phyloP scores from a whole-genome alignment of 2,888 invertebrate species.

The Selenia dentaria region DNA sequence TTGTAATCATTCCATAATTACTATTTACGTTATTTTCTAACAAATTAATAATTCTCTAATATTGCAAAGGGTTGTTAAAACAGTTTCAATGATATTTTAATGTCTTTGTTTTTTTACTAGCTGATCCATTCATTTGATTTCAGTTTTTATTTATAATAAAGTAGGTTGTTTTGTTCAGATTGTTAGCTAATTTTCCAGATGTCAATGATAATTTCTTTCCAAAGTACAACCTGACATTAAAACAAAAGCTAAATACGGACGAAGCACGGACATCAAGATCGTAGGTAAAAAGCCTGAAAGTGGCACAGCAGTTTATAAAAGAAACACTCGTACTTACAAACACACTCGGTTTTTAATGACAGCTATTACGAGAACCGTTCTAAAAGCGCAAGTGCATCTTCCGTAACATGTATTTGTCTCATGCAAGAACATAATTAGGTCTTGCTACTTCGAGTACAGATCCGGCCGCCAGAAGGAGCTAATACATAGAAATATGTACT shows the following conservation, averaged over 20 bases:
- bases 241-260: background rate
- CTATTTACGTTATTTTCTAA: no score
- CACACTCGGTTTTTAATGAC: slow-evolving; percentile 18
- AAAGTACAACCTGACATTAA: no score
- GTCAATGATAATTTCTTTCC: no score
- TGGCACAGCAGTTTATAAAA: slow-evolving; percentile 6
- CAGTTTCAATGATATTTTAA: no score
- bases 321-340: slow-evolving; percentile 8
- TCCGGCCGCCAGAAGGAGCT: slow-evolving; percentile 58
- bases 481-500: slow-evolving; percentile 22
- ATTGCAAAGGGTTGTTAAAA: no score
- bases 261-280: background rate
- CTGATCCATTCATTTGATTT: no score
- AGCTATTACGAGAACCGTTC: slow-evolving; percentile 21
- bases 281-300: slow-evolving; percentile 1
- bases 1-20: no score
- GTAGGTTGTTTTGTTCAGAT: no score
- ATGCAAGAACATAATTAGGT: slow-evolving; percentile 66
- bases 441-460: slow-evolving; percentile 50
- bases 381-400: slow-evolving; percentile 47
- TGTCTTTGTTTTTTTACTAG: no score
- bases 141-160: no score
- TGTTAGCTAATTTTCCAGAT: no score
- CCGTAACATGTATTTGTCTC: slow-evolving; percentile 48
- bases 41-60: no score